Percentiles rank a stretch among this genome's conserved stretches.
Evolutionary conservation across 2,113 vertebrate species (phyloP).

Genomic region (Chunga burmeisteri): DNA sequence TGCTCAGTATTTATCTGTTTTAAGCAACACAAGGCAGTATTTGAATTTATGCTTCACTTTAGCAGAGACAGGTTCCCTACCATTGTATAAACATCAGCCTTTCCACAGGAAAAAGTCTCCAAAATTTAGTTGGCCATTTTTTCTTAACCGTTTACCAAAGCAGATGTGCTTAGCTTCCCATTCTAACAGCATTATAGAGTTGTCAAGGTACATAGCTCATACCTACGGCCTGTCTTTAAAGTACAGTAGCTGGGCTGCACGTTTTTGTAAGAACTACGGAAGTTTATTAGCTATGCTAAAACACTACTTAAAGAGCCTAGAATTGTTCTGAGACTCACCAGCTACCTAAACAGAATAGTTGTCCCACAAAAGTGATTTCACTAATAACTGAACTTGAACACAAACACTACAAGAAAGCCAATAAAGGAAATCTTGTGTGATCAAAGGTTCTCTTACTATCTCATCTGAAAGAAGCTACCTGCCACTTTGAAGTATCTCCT

Average conservation of each 20-base stretch:
- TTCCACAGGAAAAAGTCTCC: slow-evolving; percentile 31
- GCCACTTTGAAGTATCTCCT: not conserved
- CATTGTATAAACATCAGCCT: slow-evolving; percentile 10
- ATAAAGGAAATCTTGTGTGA: not conserved
- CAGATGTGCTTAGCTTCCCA: not conserved
- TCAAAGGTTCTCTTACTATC: not conserved
- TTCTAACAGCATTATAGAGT: slow-evolving; percentile 26
- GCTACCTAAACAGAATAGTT: not conserved
- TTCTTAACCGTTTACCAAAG: not conserved
- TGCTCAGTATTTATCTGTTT: slow-evolving; percentile 20
- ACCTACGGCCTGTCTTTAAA: not conserved
- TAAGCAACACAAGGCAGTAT: slow-evolving; percentile 29
- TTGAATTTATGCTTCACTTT: slow-evolving; percentile 14
- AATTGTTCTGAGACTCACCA: not conserved
- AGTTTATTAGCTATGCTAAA: not conserved
- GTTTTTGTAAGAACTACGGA: not conserved
- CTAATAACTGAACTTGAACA: not conserved
- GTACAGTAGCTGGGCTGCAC: not conserved
- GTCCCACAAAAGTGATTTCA: not conserved
- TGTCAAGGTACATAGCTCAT: not conserved
- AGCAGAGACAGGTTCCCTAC: not conserved
- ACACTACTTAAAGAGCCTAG: not conserved
- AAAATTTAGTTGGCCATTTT: not conserved
- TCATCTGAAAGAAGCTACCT: not conserved
- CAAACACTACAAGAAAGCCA: not conserved